Evolutionary conservation across 1,140 invertebrate genomes (phyloP), one percentile per base, ranked within the genome.

Genomic region (Drosophila mauritiana): DNA sequence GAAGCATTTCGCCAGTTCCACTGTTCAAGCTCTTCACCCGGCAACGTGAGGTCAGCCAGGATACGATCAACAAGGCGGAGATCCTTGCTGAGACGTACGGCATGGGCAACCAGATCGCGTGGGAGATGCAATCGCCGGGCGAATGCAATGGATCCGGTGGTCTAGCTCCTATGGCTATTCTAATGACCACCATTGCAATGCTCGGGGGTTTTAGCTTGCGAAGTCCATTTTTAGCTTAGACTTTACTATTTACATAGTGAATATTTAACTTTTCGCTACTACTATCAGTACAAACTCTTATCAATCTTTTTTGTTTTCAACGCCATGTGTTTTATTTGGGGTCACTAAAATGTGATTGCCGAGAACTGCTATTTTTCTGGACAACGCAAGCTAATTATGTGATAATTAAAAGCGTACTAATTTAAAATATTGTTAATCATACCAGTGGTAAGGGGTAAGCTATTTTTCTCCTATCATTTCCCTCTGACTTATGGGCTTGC

Each of bases 11-110:
- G 7, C 77, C 81, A 2, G 45, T 78, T 15, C 81, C 81, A 7
- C 52, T 85, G 10, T 59, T 78, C 7, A 85, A 85, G 53, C 27
- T 85, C 8, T 52, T 85, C 8, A 48, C 81, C 1, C 59, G 81
- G 1, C 3, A 48, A 7, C 76, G 63, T 4, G 20, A 65, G 31
- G 5, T 85, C 3, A 31, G 37, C 43, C 31, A 27, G 11, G 10
- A 2, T 10, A 5, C 6, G 0, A 54, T 40, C 0, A n/a, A 40
- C 5, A 2, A 10, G 0, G 42, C 76, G 4, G 10, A 58, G 15
- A 6, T 4, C 0, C 2, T 22, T 6, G 42, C 63, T 7, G 48
- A 62, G n/a, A 3, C 27, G 0, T 15, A 39, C 0, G 55, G 40
- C 5, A 20, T 64, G 10, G 22, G 17, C 4, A 5, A n/a, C 3